Evolutionary conservation across 2,113 vertebrate species (phyloP), one percentile per base, ranked within the genome.

Genomic region (Gymnogyps californianus): DNA sequence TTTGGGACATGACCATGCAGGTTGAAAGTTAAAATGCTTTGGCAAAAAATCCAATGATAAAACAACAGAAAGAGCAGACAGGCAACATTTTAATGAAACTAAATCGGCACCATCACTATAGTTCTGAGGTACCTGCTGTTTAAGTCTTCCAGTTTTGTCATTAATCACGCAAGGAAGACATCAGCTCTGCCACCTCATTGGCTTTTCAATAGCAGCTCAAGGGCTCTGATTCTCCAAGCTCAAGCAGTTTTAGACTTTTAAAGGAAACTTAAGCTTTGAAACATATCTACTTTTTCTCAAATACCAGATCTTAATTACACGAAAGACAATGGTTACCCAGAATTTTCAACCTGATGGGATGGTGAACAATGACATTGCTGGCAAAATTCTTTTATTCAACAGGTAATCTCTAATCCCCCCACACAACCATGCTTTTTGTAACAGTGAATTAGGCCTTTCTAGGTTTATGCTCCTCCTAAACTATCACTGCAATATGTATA

Each of bases 361-460:
- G 16, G 6, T 59, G 31, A 85, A 79, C 16, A 61, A 70, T 81
- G 70, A 12, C 2, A 2, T 47, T 80, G 38, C 31, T 76, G 26
- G 7, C 13, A 90, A 83, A 74, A 86, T 42, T 83, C 6, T 31
- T 31, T 67, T 81, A 52, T 55, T 89, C 21, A 84, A 36, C 19
- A 75, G 15, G 11, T 55, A 57, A 47, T 62, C 7, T 64, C 7
- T 62, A 40, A 49, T 44, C 4, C 3, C 5, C 3, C 2, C 8
- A 9, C 22, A 28, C 5, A 76, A 10, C 3, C 0, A 1, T 22
- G 3, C 1, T 8, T 61, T 84, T 66, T 67, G 1, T 54, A 77
- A 69, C 26, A 44, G 8, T 57, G 34, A 77, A 57, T 78, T 51
- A 7, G 20, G 11, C 9, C 4, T 71, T 89, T 84, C 16, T n/a